These are phyloP conservation scores for Bombylius discolor DNA, from an alignment of 2,888 invertebrate genomes.

Conservation along the genomic window DNA sequence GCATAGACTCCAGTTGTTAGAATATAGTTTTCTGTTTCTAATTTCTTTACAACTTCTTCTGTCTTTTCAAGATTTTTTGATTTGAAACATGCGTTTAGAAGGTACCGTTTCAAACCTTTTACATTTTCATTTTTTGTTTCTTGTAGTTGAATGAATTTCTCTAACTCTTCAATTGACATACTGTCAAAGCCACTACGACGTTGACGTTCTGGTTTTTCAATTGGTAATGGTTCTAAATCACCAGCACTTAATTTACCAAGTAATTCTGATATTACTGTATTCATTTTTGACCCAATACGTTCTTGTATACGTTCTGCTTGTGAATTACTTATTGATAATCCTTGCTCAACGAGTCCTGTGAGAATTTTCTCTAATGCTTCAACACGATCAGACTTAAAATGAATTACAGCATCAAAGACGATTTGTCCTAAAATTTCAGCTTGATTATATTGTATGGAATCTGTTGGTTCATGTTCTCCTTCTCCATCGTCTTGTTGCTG, in stretches of 20 bases:
- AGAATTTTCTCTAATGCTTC: constrained; percentile 41
- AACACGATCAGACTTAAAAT: constrained; percentile 34
- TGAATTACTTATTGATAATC: constrained; percentile 49
- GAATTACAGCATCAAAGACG: constrained; percentile 40
- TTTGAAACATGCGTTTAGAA: constrained; percentile 48
- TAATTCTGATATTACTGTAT: constrained; percentile 46
- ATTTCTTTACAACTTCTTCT: constrained; percentile 41
- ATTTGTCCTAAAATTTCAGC: constrained; percentile 43
- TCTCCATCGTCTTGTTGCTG: constrained; percentile 19
- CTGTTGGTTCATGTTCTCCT: constrained; percentile 20
- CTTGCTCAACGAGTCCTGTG: constrained; percentile 45
- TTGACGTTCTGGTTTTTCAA: constrained; percentile 29
- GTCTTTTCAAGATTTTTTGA: constrained; percentile 49
- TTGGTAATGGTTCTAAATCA: constrained; percentile 41
- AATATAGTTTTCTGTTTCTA: constrained; percentile 46
- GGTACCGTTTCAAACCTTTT: constrained; percentile 46
- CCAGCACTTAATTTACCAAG: constrained; percentile 51
- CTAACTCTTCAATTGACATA: constrained; percentile 41
- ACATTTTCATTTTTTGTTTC: constrained; percentile 45
- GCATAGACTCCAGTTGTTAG: constrained; percentile 46
- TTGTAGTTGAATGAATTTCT: constrained; percentile 42
- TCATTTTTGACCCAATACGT: constrained; percentile 51
- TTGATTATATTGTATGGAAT: constrained; percentile 25
- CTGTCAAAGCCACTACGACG: constrained; percentile 23
- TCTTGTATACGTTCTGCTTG: constrained; percentile 51